Evolutionary conservation across 2,113 vertebrate species (phyloP).

Genomic region (Cinclus cinclus): DNA sequence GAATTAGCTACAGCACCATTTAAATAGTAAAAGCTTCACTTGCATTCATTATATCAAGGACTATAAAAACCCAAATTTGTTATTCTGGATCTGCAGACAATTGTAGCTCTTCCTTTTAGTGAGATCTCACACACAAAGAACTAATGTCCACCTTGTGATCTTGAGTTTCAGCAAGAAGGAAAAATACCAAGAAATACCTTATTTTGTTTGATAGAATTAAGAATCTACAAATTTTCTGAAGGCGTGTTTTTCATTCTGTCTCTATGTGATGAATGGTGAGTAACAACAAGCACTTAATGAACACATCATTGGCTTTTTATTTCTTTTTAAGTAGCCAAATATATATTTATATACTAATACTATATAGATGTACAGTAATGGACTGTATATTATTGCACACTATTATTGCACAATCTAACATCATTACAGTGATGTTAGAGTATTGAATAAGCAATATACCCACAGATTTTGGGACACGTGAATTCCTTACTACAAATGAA

Average conservation of each 20-base stretch:
- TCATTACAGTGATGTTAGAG: background rate
- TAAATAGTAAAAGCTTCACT: background rate
- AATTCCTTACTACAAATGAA: background rate
- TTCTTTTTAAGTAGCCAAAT: background rate
- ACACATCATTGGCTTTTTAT: background rate
- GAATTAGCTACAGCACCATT: background rate
- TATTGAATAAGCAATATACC: background rate
- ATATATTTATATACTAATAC: background rate
- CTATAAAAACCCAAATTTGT: background rate
- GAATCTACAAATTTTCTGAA: background rate
- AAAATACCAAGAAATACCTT: accelerated
- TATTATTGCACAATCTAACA: no score
- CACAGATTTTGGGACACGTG: background rate
- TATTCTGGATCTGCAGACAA: background rate
- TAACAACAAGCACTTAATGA: background rate
- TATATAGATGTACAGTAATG: background rate
- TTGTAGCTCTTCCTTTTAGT: background rate
- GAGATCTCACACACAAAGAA: background rate
- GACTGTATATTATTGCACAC: background rate
- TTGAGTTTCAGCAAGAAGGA: accelerated
- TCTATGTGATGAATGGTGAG: background rate
- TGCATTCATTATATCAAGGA: background rate
- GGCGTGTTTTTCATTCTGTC: background rate
- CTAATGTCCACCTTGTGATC: background rate
- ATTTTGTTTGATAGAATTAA: background rate